Percentiles rank a stretch among this genome's conserved stretches.
Evolutionary conservation across 92 coral and sea anemone genomes (phyloP).

Genomic region (Porites divaricata): DNA sequence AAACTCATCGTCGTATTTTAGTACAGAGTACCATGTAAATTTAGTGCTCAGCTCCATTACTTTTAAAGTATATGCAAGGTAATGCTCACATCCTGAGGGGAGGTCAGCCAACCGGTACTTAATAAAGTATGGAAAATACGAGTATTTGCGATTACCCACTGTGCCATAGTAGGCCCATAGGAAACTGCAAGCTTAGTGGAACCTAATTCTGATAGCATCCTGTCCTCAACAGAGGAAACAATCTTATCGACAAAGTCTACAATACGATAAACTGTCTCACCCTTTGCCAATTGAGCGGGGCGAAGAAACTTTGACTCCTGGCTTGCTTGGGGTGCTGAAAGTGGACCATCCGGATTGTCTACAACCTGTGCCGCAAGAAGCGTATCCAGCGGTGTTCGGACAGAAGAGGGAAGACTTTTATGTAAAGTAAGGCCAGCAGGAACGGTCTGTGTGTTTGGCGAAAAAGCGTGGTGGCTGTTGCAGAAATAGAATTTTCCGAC

Average conservation of each 20-base stretch:
- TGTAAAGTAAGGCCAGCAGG: too few species aligned
- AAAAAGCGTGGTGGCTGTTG: too few species aligned
- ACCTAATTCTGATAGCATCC: not conserved
- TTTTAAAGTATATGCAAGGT: constrained; percentile 23
- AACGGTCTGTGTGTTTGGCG: too few species aligned
- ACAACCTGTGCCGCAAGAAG: not conserved
- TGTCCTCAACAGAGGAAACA: not conserved
- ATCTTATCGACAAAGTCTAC: not conserved
- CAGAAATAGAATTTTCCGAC: too few species aligned
- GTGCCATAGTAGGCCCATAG: not conserved
- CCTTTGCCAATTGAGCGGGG: not conserved
- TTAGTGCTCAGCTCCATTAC: constrained; percentile 40
- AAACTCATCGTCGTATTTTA: constrained; percentile 28
- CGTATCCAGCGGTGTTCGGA: not conserved
- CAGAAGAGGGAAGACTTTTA: too few species aligned
- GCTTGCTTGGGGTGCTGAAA: not conserved
- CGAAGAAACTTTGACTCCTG: not conserved
- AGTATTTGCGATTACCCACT: constrained; percentile 15
- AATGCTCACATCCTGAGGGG: not conserved
- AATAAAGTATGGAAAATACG: not conserved
- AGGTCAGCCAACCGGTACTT: not conserved
- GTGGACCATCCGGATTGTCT: not conserved
- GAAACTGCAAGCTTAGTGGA: not conserved
- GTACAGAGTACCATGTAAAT: constrained; percentile 13
- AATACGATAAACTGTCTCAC: not conserved